These are phyloP conservation scores for Drosophila hydei DNA, from an alignment of 1,140 invertebrate genomes.

Conservation along the genomic window DNA sequence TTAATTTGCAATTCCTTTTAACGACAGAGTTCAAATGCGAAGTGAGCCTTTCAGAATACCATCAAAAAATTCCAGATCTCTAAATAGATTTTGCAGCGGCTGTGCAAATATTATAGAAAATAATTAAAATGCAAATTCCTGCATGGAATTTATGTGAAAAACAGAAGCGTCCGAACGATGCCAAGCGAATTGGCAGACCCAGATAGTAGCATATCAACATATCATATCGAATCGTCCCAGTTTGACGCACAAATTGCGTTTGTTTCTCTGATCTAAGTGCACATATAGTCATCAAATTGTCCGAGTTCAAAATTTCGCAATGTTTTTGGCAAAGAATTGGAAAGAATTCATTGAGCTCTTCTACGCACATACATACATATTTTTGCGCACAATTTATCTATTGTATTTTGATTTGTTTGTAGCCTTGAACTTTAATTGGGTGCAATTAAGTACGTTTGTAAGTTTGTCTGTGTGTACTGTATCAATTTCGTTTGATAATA, in stretches of 20 bases:
- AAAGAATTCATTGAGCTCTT: slow-evolving; percentile 10
- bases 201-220: slow-evolving; percentile 21
- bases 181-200: slow-evolving; percentile 64
- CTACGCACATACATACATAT: slow-evolving; percentile 11
- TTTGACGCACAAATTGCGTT: slow-evolving; percentile 2
- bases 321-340: slow-evolving; percentile 30
- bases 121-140: slow-evolving; percentile 38
- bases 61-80: slow-evolving; percentile 8
- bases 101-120: slow-evolving; percentile 14
- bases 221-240: slow-evolving; percentile 13
- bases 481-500: slow-evolving; percentile 57
- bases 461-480: slow-evolving; percentile 36
- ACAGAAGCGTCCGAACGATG: slow-evolving; percentile 50
- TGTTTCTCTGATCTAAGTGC: background rate
- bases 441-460: slow-evolving; percentile 50
- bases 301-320: slow-evolving; percentile 53
- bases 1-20: slow-evolving; percentile 2
- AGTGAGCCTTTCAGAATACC: background rate
- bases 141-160: slow-evolving; percentile 57
- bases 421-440: slow-evolving; percentile 73
- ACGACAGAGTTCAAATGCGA: background rate
- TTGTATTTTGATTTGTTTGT: slow-evolving; percentile 51
- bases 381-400: slow-evolving; percentile 19
- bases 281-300: slow-evolving; percentile 1
- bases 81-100: slow-evolving; percentile 38